Evolutionary conservation across 1,140 invertebrate species (phyloP).

Genomic region (Trichomalopsis sarcophagae): DNA sequence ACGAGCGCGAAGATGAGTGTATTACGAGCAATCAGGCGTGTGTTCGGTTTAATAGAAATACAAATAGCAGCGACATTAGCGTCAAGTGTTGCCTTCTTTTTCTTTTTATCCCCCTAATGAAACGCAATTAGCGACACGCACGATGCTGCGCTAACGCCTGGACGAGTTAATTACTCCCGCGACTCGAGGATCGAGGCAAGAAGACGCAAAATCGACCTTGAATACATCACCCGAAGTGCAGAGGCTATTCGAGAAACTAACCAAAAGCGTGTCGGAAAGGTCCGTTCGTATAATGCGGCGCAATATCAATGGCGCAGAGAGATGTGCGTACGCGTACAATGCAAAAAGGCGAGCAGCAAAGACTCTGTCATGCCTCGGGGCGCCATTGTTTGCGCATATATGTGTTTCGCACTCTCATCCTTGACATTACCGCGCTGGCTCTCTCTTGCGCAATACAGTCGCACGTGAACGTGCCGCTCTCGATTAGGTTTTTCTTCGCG

Average conservation of each 20-base stretch:
- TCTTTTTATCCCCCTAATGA: slow-evolving; percentile 9
- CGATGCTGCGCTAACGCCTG: slow-evolving; percentile 18
- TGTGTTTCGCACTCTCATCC: not conserved
- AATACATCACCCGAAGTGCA: not conserved
- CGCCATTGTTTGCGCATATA: not conserved
- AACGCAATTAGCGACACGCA: slow-evolving; percentile 30
- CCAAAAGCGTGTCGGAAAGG: not conserved
- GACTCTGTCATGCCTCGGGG: not conserved
- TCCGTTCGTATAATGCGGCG: not conserved
- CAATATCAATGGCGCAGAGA: not conserved
- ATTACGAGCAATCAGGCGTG: slow-evolving; percentile 21
- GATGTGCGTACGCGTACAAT: not conserved
- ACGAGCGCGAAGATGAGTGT: slow-evolving; percentile 27
- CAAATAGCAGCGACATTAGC: slow-evolving; percentile 38
- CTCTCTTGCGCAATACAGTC: not conserved
- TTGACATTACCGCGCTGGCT: not conserved
- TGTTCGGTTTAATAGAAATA: slow-evolving; percentile 28
- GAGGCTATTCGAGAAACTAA: not conserved
- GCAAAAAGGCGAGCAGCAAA: not conserved
- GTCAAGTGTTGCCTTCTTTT: not conserved
- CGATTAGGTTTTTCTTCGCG: not conserved
- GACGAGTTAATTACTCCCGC: slow-evolving; percentile 33
- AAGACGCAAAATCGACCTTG: not conserved
- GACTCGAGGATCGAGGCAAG: not conserved
- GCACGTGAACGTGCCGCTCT: not conserved